Conservation (phyloP, 2,797 vertebrate genomes). For the Salarias fasciatus region DNA sequence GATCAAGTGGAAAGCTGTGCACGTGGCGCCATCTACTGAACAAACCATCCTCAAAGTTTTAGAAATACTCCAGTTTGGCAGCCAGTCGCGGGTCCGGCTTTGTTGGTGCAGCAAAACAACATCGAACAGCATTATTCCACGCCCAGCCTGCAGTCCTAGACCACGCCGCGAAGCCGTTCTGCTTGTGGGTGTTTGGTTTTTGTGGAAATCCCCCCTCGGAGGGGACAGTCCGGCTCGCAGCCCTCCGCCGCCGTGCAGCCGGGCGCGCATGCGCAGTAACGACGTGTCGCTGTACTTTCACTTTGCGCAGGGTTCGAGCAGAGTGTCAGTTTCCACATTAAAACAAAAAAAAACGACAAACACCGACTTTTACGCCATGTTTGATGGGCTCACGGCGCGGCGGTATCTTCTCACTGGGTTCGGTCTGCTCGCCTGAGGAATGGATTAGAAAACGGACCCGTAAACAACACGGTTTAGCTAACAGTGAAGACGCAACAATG, state of each 20-base stretch:
- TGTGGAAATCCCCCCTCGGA: slow-evolving; percentile 37
- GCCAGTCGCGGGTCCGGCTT: neutral
- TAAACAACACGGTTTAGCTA: slow-evolving; percentile 49
- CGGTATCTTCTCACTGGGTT: neutral
- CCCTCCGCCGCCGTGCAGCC: neutral
- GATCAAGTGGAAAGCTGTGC: neutral
- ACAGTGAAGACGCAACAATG: slow-evolving; percentile 47
- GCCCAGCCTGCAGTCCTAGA: neutral
- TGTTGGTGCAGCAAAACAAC: neutral
- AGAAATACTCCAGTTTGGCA: neutral
- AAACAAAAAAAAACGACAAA: slow-evolving; percentile 18
- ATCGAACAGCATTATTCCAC: neutral
- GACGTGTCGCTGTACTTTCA: slow-evolving; percentile 50
- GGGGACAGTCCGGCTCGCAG: neutral
- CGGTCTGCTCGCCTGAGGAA: too few relatives aligned
- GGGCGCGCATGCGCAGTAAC: slow-evolving; percentile 57
- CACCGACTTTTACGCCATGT: neutral
- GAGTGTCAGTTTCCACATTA: neutral
- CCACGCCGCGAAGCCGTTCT: too few relatives aligned
- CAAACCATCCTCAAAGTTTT: neutral
- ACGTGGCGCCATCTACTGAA: slow-evolving; percentile 50
- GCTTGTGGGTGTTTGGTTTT: neutral
- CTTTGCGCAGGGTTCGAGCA: slow-evolving; percentile 30
- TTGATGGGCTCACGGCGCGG: neutral
- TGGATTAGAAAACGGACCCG: slow-evolving; percentile 6